phyloP scores from a whole-genome alignment of 2,113 vertebrate genomes.

The Columbina picui region DNA sequence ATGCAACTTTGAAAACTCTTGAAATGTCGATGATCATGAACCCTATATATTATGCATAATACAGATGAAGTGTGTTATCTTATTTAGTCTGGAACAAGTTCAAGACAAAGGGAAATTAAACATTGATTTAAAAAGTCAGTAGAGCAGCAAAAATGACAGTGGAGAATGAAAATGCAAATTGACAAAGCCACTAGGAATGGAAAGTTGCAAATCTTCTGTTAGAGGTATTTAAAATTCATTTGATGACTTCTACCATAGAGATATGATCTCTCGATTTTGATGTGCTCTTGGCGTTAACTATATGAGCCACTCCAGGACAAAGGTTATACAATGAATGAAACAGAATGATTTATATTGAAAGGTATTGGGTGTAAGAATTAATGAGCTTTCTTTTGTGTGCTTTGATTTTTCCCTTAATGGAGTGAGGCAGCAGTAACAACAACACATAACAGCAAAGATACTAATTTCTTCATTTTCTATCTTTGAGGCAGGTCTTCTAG shows the following conservation, averaged over 20 bases:
- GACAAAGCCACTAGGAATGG: neutral
- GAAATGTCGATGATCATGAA: neutral
- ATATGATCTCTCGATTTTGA: neutral
- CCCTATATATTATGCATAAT: neutral
- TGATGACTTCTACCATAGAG: neutral
- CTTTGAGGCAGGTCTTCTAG: neutral
- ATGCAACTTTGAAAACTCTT: neutral
- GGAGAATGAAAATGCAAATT: conserved; percentile 40
- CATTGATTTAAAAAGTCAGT: conserved; percentile 19
- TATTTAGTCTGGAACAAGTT: conserved; percentile 17
- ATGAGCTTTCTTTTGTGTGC: neutral
- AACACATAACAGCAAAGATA: neutral
- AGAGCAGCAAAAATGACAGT: neutral
- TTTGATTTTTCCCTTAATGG: neutral
- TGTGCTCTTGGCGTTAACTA: neutral
- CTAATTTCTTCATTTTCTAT: neutral
- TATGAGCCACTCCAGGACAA: neutral
- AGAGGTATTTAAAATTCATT: conserved; percentile 17
- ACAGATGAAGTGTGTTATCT: neutral
- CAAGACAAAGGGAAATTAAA: conserved; percentile 18
- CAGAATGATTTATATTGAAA: neutral
- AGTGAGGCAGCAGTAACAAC: neutral
- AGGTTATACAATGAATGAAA: neutral
- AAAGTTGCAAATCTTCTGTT: conserved; percentile 10
- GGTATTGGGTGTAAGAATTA: neutral